phyloP scores from a whole-genome alignment of 2,888 invertebrate genomes.

The Aricia artaxerxes region DNA sequence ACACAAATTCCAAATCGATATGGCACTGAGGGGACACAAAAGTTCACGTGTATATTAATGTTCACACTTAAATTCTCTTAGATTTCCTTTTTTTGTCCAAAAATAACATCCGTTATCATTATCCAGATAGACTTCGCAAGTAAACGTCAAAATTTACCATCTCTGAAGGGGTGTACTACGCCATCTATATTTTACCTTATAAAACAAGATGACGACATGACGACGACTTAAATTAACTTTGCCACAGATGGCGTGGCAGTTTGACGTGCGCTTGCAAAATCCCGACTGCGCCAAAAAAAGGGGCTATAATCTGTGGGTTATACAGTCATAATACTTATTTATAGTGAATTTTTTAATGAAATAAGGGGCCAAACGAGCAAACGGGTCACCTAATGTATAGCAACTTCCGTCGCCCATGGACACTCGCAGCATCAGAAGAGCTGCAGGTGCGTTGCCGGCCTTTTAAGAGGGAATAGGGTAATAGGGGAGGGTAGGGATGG shows the following conservation, averaged over 20 bases:
- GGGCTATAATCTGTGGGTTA: no score
- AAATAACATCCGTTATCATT: conserved; percentile 40
- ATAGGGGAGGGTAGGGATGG: no score
- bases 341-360: no score
- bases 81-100: conserved; percentile 37
- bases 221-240: background rate
- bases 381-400: no score
- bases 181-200: conserved; percentile 51
- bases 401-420: no score
- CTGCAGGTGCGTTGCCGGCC: no score
- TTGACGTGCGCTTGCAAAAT: background rate
- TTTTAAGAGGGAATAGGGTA: no score
- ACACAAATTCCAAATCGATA: conserved; percentile 36
- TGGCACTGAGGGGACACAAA: conserved; percentile 40
- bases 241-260: conserved; percentile 4
- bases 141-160: conserved; percentile 38
- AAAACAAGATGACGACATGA: conserved; percentile 7
- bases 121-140: conserved; percentile 34
- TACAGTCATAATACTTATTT: no score
- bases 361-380: no score
- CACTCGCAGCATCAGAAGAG: no score
- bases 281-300: background rate
- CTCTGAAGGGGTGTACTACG: conserved; percentile 47
- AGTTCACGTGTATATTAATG: conserved; percentile 37
- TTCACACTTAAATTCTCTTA: conserved; percentile 31